Evolutionary conservation across 2,888 invertebrate species (phyloP), one percentile per base, ranked within the genome.

Genomic region (Oscheius sp.): DNA sequence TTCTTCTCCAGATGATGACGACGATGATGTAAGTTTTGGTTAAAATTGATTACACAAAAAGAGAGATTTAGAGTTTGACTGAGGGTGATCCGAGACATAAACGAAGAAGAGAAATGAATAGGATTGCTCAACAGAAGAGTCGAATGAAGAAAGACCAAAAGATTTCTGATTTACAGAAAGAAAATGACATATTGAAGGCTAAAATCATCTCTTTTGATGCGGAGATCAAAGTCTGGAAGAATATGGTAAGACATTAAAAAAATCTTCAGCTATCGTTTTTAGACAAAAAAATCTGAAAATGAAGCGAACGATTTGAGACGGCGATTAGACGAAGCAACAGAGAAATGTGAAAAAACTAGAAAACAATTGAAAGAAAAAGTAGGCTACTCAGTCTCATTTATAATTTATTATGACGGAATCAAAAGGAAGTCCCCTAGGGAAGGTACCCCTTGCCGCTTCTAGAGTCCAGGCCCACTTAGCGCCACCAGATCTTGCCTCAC

Each of bases 111-210:
- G 61, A 61, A 20, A 61, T 61, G 61, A 61, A 61, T 17, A 20
- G 61, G 15, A 61, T 61, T 42, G 61, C 61, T 23, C 61, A 61
- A n/a, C 61, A 61, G 61, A 61, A 61, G 17, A 61, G 61, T 25
- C 25, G 61, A 37, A n/a, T n/a, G 10, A 61, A 46, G 46, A 61
- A 61, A 23, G 61, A 61, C 27, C 25, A 61, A 15, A n/a, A 12
- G 29, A 45, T 61, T 8, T 23, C 3, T 1, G 42, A 61, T 17
- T 29, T 61, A 3, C 45, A 61, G 61, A 20, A 5, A 20, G 61
- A 61, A 42, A 61, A 61, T 23, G 42, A 42, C 8, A 27, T 23
- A 31, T 45, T 61, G 6, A 42, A 46, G 29, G 61, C 61, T 29
- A 42, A 46, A 17, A 42, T 61, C 12, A 61, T 42, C 61, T 45